Conservation (phyloP, 2,888 invertebrate species). For the Drosophila cyrtoloma region DNA sequence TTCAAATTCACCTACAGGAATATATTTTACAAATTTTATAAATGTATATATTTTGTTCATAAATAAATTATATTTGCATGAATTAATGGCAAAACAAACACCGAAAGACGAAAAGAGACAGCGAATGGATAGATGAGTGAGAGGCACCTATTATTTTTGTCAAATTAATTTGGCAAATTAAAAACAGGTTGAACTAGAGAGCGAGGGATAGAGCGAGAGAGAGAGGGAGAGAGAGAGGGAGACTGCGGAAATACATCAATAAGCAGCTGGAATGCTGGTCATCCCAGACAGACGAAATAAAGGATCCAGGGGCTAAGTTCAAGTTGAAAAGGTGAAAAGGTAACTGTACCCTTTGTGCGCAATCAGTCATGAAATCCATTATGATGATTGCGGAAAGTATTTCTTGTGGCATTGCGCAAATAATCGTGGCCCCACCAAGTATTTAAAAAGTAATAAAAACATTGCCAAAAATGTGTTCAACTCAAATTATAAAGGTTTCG, state of each 20-base stretch:
- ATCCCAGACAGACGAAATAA: constrained; percentile 21
- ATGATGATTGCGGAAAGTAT: constrained; percentile 67
- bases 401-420: constrained; percentile 62
- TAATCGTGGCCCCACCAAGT: constrained; percentile 68
- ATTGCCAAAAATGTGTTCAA: constrained; percentile 67
- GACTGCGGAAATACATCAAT: constrained; percentile 22
- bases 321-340: constrained; percentile 55
- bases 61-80: constrained; percentile 3
- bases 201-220: not conserved
- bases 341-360: constrained; percentile 42
- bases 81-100: not conserved
- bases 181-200: constrained; percentile 16
- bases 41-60: not conserved
- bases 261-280: constrained; percentile 43
- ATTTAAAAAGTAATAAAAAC: constrained; percentile 82
- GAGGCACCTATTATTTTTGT: constrained; percentile 27
- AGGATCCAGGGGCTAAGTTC: constrained; percentile 29
- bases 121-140: not conserved
- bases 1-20: constrained; percentile 28
- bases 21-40: constrained; percentile 29
- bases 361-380: constrained; percentile 61
- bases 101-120: not conserved
- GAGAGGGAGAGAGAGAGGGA: not conserved
- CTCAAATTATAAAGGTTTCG: constrained; percentile 64
- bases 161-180: constrained; percentile 74